phyloP scores from a whole-genome alignment of 1,140 invertebrate genomes.

The Eueides isabella region DNA sequence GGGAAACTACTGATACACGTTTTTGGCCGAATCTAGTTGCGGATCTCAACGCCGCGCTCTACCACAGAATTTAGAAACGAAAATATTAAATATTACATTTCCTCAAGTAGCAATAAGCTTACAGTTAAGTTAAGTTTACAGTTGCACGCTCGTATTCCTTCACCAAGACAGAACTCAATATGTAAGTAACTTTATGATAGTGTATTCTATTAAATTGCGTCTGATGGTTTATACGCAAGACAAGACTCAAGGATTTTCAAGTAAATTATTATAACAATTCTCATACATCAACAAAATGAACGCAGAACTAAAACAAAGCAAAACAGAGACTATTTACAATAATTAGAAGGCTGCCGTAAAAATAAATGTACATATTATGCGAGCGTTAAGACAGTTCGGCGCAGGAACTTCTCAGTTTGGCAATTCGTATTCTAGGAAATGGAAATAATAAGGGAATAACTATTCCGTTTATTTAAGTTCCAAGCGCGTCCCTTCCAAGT shows the following conservation, averaged over 20 bases:
- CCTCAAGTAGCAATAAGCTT: too few species aligned
- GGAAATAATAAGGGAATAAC: conserved; percentile 44
- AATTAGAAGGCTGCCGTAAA: conserved; percentile 29
- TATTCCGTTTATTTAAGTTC: conserved; percentile 45
- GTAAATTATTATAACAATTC: background rate
- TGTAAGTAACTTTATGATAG: too few species aligned
- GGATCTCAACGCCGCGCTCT: too few species aligned
- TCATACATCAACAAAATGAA: background rate
- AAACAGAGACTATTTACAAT: conserved; percentile 18
- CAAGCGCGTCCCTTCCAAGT: conserved; percentile 39
- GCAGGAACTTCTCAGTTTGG: conserved; percentile 35
- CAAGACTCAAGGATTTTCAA: background rate
- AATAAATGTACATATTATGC: conserved; percentile 37
- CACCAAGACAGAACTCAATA: too few species aligned
- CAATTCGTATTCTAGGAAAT: conserved; percentile 42
- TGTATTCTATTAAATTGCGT: too few species aligned
- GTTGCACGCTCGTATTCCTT: too few species aligned
- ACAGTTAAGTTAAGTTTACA: too few species aligned
- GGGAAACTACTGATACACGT: too few species aligned
- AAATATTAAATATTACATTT: too few species aligned
- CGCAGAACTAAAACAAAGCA: background rate
- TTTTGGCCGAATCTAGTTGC: too few species aligned
- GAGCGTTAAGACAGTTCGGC: conserved; percentile 32
- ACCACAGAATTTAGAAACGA: too few species aligned
- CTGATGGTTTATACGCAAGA: too few species aligned